These are phyloP conservation scores for Trichomycterus rosablanca DNA, from an alignment of 2,113 vertebrate species.

Conservation along the genomic window DNA sequence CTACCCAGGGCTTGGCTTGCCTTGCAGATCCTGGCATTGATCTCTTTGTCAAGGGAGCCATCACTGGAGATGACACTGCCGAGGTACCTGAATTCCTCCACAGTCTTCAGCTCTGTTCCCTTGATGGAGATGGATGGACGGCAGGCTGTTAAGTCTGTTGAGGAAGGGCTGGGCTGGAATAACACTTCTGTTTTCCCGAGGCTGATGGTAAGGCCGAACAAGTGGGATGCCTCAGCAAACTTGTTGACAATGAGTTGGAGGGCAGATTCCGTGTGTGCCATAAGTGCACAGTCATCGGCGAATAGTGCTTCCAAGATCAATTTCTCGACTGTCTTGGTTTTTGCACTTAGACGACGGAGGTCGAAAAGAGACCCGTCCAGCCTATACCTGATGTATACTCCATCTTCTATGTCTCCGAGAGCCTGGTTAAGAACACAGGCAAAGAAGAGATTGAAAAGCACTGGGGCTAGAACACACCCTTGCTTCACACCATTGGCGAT, in stretches of 20 bases:
- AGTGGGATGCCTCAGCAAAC: not conserved
- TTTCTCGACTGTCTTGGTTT: not conserved
- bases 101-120: no score
- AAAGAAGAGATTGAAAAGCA: not conserved
- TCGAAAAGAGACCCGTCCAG: not conserved
- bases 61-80: no score
- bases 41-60: no score
- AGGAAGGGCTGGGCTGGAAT: no score
- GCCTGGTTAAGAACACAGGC: not conserved
- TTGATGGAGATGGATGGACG: no score
- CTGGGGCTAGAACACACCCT: slow-evolving; percentile 1
- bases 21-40: no score
- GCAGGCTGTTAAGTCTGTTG: no score
- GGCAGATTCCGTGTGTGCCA: no score
- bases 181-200: not conserved
- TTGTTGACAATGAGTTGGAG: not conserved
- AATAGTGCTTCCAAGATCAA: not conserved
- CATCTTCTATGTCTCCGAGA: not conserved
- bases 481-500: not conserved
- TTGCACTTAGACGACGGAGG: not conserved
- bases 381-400: not conserved
- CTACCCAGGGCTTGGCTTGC: no score
- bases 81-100: no score
- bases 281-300: not conserved
- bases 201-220: not conserved